phyloP scores from a whole-genome alignment of 1,140 invertebrate species.

The Papilio dardanus region DNA sequence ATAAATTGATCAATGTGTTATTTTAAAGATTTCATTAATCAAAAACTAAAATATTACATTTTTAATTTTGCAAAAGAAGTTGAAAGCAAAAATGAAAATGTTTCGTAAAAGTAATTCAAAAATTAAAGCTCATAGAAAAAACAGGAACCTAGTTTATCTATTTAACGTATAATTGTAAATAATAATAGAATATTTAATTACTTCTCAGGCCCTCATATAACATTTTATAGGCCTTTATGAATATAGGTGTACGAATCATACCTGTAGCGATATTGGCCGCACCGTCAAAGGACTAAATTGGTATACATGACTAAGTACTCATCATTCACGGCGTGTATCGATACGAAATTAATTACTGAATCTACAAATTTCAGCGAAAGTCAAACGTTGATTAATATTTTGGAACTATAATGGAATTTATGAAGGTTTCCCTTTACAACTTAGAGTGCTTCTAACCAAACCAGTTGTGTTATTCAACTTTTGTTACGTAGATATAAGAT shows the following conservation, averaged over 20 bases:
- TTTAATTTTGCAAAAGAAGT: too few relatives aligned
- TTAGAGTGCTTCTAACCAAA: slow-evolving; percentile 4
- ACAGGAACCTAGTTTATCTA: too few relatives aligned
- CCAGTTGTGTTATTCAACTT: not conserved
- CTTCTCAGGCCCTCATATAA: not conserved
- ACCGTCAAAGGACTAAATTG: slow-evolving; percentile 16
- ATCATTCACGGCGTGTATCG: slow-evolving; percentile 20
- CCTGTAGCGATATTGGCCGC: slow-evolving; percentile 11
- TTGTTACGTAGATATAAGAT: not conserved
- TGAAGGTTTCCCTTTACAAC: not conserved
- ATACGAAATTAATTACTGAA: slow-evolving; percentile 20
- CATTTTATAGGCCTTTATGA: not conserved
- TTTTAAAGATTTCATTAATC: not conserved
- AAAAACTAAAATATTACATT: not conserved
- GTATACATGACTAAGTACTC: slow-evolving; percentile 26
- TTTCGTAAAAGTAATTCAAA: too few relatives aligned
- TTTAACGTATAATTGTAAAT: too few relatives aligned
- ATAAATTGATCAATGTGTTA: not conserved
- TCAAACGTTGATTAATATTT: slow-evolving; percentile 27
- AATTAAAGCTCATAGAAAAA: too few relatives aligned
- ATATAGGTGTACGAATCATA: not conserved
- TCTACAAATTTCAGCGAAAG: slow-evolving; percentile 13
- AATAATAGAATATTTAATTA: too few relatives aligned
- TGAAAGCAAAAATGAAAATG: too few relatives aligned
- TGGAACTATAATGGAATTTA: slow-evolving; percentile 22